phyloP scores from a whole-genome alignment of 1,140 invertebrate genomes.

The Hyles euphorbiae region DNA sequence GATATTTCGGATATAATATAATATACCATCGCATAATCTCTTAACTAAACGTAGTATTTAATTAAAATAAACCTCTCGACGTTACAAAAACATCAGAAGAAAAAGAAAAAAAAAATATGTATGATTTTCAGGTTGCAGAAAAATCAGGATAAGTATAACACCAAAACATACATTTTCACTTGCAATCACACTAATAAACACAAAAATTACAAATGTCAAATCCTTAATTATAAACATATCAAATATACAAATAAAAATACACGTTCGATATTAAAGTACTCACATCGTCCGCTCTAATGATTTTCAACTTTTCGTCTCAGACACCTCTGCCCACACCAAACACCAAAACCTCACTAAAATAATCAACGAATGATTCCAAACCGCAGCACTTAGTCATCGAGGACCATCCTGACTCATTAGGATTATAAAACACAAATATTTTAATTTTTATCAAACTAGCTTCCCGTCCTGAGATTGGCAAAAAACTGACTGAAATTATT shows the following conservation, averaged over 20 bases:
- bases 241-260: neutral
- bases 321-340: constrained; percentile 15
- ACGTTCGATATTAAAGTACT: neutral
- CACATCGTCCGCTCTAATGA: neutral
- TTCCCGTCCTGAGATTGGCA: too few relatives aligned
- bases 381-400: constrained; percentile 19
- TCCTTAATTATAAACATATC: neutral
- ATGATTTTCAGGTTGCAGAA: constrained; percentile 13
- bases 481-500: too few relatives aligned
- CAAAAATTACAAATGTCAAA: neutral
- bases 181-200: neutral
- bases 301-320: neutral
- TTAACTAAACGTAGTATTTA: neutral
- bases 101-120: neutral
- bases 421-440: constrained; percentile 6
- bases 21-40: too few relatives aligned
- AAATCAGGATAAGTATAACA: neutral
- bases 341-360: constrained; percentile 18
- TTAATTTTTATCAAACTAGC: neutral
- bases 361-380: constrained; percentile 6
- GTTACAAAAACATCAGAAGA: too few relatives aligned
- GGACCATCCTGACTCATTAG: constrained; percentile 19
- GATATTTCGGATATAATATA: too few relatives aligned
- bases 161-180: too few relatives aligned
- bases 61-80: neutral